phyloP scores from a whole-genome alignment of 2,888 invertebrate genomes.

The Agonopterix alstromeriana region DNA sequence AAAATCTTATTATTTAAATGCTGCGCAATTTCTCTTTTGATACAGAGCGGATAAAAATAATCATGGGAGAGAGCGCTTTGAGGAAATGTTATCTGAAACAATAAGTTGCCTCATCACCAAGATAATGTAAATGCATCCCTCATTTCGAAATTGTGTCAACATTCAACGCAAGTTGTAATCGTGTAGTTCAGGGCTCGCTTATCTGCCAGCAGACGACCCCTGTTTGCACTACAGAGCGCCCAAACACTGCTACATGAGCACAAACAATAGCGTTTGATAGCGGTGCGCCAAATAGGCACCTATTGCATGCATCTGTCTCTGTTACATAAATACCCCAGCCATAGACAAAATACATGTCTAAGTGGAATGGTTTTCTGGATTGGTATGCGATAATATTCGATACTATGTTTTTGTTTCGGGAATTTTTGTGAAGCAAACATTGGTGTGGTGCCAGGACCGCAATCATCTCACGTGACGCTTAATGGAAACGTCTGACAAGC shows the following conservation, averaged over 20 bases:
- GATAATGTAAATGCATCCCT: conserved; percentile 8
- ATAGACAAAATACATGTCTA: not conserved
- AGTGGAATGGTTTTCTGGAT: not conserved
- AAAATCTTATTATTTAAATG: no score
- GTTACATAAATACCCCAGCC: not conserved
- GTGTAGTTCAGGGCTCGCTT: conserved; percentile 28
- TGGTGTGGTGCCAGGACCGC: conserved; percentile 35
- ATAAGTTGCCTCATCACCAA: conserved; percentile 3
- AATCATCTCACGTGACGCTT: conserved; percentile 20
- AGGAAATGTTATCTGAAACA: no score
- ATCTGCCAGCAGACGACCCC: conserved; percentile 39
- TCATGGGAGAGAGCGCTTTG: no score
- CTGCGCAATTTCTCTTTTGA: no score
- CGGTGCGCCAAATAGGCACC: conserved; percentile 31
- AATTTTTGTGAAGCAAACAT: conserved; percentile 18
- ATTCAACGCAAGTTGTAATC: conserved; percentile 18
- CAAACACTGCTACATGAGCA: conserved; percentile 40
- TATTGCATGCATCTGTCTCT: conserved; percentile 19
- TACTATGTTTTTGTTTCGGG: conserved; percentile 10
- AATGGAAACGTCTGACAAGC: conserved; percentile 26
- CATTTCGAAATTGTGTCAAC: conserved; percentile 27
- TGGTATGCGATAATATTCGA: conserved; percentile 4
- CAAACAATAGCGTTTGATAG: conserved; percentile 35
- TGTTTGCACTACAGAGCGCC: conserved; percentile 44
- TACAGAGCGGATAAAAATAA: no score